A percentile compares a stretch with the other conserved stretches of the same genome.
phyloP scores from a whole-genome alignment of 1,140 invertebrate genomes.

The Drosophila carrolli region DNA sequence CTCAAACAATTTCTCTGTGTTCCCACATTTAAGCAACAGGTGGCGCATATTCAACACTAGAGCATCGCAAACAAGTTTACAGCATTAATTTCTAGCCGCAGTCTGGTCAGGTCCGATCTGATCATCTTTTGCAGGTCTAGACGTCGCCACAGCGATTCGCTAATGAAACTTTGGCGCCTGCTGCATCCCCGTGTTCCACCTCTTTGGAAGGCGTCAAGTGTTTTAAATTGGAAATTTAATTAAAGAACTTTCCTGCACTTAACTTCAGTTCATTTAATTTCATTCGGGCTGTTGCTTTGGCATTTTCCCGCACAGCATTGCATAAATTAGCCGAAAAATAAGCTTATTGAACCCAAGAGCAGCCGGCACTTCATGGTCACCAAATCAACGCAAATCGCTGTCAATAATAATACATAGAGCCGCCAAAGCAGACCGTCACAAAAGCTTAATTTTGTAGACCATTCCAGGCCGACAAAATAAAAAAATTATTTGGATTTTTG shows the following conservation, averaged over 20 bases:
- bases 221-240: conserved; percentile 78
- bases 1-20: conserved; percentile 26
- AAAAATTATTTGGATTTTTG: conserved; percentile 30
- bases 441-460: conserved; percentile 71
- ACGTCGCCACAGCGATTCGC: conserved; percentile 43
- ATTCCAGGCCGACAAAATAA: conserved; percentile 8
- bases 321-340: conserved; percentile 65
- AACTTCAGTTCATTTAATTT: conserved; percentile 1
- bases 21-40: conserved; percentile 58
- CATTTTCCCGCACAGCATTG: background rate
- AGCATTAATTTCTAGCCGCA: conserved; percentile 62
- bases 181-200: conserved; percentile 5
- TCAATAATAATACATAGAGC: conserved; percentile 62
- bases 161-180: conserved; percentile 75
- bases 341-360: conserved; percentile 68
- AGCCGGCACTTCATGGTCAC: conserved; percentile 66
- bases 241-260: conserved; percentile 57
- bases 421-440: conserved; percentile 51
- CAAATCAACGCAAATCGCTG: conserved; percentile 73
- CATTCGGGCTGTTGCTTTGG: background rate
- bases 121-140: conserved; percentile 46
- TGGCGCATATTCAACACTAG: conserved; percentile 52
- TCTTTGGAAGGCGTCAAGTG: conserved; percentile 49
- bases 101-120: conserved; percentile 56
- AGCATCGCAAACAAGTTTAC: conserved; percentile 61